Evolutionary conservation across 30 jellyfish, hydroid and myxozoan species (phyloP).

Genomic region (Hydractinia echinata): DNA sequence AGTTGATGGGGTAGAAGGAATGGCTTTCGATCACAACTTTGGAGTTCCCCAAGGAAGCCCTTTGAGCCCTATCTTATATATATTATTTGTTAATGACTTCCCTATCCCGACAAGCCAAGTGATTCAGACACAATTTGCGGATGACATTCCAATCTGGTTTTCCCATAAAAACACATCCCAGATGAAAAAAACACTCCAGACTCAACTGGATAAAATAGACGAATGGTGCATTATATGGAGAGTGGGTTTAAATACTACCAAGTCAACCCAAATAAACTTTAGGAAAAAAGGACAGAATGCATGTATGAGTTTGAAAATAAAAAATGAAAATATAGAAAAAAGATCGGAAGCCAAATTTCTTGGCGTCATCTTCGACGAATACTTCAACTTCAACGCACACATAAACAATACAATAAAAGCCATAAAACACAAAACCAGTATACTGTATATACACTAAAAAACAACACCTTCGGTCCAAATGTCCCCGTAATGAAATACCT

Average conservation of each 20-base stretch:
- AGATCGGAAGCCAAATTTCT: not conserved
- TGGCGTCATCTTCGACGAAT: not conserved
- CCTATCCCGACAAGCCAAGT: not conserved
- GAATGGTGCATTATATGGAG: not conserved
- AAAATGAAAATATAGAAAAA: not conserved
- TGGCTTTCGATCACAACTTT: not conserved
- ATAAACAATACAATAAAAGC: not conserved
- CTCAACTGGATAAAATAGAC: not conserved
- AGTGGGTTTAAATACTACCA: not conserved
- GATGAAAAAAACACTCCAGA: not conserved
- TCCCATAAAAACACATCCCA: not conserved
- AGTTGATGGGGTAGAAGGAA: not conserved
- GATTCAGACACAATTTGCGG: not conserved
- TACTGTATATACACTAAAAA: not conserved
- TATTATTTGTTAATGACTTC: not conserved
- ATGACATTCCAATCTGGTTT: not conserved
- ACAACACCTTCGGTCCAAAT: not conserved
- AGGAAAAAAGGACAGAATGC: not conserved
- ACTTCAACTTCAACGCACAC: not conserved
- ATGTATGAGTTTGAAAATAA: not conserved
- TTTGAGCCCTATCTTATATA: not conserved
- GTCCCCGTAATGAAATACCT: not conserved
- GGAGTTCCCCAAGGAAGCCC: slow-evolving; percentile 11
- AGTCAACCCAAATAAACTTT: not conserved
- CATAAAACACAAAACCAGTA: not conserved